Base-by-base conservation (phyloP, 2,113 vertebrate genomes). In the Lagopus leucura region DNA sequence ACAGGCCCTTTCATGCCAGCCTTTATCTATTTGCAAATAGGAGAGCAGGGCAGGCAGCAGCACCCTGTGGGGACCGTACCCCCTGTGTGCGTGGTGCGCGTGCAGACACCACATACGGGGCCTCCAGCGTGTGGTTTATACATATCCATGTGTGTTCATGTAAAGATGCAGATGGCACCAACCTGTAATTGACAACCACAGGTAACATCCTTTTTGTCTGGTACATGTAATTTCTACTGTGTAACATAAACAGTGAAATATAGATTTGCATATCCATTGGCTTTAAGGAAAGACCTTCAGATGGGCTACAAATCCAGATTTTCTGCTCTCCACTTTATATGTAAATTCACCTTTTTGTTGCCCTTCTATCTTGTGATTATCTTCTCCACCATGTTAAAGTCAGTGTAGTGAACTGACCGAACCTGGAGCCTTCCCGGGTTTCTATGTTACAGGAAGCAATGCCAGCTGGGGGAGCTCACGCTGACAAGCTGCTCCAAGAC, bases 1-100 rank as follows among this genome's bases (percentile, higher is more conserved):
- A 25, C 34, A 82, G 86, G 92, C 76, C 92, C 96, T 90, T 78
- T 88, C 73, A 91, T 96, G 92, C 90, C 92, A 92, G 88, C 76
- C 91, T 79, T 86, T 95, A 90, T 92, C 93, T 94, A 70, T 94
- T 77, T 89, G 88, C 57, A 85, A 34, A 80, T 61, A 38, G 70
- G 47, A 36, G 64, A 73, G 52, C 20, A 60, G 64, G 61, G 25
- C 2, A 78, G 20, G 20, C 5, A 70, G 57, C 50, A 81, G 77
- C 27, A 74, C 17, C 13, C 66, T 42, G 6, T 1, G n/a, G 65
- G 64, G 73, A 38, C 84, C 42, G 20, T 70, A 64, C 67, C 52
- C 1, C 1, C 52, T 15, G 32, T 57, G n/a, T 6, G 43, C 61
- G 38, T 4, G 69, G n/a, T 9, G 52, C 4, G 48, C 13, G 30